Evolutionary conservation across 2,888 invertebrate species (phyloP).

Genomic region (Andrena trimmerana): DNA sequence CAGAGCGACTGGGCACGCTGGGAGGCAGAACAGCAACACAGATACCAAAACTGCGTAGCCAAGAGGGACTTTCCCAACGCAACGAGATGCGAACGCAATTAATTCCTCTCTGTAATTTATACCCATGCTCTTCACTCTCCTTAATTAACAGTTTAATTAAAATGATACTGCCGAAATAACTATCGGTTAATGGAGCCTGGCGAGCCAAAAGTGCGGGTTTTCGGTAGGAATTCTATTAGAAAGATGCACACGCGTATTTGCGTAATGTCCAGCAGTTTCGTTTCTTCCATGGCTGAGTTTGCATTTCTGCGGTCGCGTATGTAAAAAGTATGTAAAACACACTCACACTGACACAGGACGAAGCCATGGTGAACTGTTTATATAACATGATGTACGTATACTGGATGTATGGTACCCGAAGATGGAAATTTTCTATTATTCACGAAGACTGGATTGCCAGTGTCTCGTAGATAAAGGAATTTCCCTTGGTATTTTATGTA

Average conservation of each 20-base stretch:
- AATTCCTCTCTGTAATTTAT: not conserved
- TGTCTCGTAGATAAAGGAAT: constrained; percentile 39
- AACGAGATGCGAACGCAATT: not conserved
- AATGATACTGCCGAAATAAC: not conserved
- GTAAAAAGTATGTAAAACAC: constrained; percentile 29
- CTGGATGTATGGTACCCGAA: constrained; percentile 37
- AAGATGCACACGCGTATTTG: not conserved
- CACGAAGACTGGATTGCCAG: constrained; percentile 60
- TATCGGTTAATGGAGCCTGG: not conserved
- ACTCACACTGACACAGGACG: not conserved
- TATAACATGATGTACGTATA: constrained; percentile 28
- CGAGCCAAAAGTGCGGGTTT: not conserved
- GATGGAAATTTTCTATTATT: constrained; percentile 70
- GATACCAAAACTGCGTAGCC: not conserved
- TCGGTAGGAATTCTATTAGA: constrained; percentile 22
- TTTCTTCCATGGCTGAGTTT: not conserved
- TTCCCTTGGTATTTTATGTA: constrained; percentile 31
- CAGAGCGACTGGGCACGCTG: not conserved
- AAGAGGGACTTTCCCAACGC: not conserved
- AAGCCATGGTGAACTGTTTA: constrained; percentile 16
- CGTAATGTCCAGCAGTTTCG: constrained; percentile 21
- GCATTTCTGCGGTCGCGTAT: not conserved
- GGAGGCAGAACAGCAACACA: not conserved
- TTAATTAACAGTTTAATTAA: constrained; percentile 13
- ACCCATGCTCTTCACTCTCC: not conserved